These are phyloP conservation scores for Diabrotica balteata DNA, from an alignment of 2,888 invertebrate species.

Conservation along the genomic window DNA sequence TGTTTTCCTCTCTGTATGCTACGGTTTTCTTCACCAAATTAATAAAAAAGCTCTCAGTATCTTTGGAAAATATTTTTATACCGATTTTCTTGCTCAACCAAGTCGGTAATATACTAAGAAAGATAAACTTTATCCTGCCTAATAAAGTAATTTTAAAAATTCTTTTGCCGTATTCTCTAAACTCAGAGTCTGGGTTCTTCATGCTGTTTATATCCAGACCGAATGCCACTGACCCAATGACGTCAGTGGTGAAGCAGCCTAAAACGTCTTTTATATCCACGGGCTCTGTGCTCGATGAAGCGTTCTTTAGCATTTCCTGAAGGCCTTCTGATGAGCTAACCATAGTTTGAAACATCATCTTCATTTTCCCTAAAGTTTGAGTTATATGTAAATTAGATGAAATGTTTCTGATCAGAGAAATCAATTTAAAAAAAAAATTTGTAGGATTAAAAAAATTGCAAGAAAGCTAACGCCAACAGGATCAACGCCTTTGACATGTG, in stretches of 20 bases:
- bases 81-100: constrained; percentile 5
- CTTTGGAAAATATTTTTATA: constrained; percentile 14
- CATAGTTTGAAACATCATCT: constrained; percentile 69
- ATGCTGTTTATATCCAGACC: constrained; percentile 66
- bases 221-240: constrained; percentile 66
- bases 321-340: constrained; percentile 58
- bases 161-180: constrained; percentile 49
- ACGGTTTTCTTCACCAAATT: constrained; percentile 56
- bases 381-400: not conserved
- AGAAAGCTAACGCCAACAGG: too few species aligned
- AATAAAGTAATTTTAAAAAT: constrained; percentile 18
- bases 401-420: not conserved
- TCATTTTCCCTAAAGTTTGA: constrained; percentile 63
- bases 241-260: constrained; percentile 66
- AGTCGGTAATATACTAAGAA: not conserved
- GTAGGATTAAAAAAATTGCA: too few species aligned
- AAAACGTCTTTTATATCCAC: constrained; percentile 59
- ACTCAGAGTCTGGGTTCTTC: constrained; percentile 62
- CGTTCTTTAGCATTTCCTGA: constrained; percentile 35
- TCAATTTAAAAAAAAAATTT: too few species aligned
- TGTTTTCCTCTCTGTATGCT: constrained; percentile 43
- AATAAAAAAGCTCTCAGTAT: constrained; percentile 36
- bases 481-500: too few species aligned
- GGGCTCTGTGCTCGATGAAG: constrained; percentile 25
- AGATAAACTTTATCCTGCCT: not conserved